Evolutionary conservation across 2,888 invertebrate genomes (phyloP), one percentile per base, ranked within the genome.

Genomic region (Spicauda simplicius): DNA sequence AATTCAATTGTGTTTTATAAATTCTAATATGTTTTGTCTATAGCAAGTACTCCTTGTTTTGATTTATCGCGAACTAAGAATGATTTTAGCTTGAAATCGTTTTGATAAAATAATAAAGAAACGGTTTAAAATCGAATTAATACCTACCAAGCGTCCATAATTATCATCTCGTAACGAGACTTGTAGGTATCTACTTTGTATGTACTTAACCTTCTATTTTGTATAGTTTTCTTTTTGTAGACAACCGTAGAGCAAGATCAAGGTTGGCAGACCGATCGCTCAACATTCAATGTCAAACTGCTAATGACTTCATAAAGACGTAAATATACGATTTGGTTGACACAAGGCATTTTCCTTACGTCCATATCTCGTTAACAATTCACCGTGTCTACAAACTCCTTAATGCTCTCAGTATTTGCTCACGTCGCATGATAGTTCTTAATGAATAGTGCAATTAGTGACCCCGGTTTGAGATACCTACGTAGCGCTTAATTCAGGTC

Each of bases 201-300:
- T 41, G 41, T 48, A 4, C 16, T 16, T 48, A 48, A 48, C 41
- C 37, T 58, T 58, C 45, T n/a, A 20, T 48, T 57, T 25, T 5
- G 25, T 37, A 57, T 12, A 16, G 5, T 11, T 50, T 30, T 63
- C 18, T 20, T 25, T 33, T 19, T 64, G 18, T 45, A 50, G 33
- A 18, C 25, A 48, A 64, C 20, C 41, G 14, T 60, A 18, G 19
- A 45, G 56, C 80, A 80, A 77, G 78, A 81, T 81, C 82, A 81
- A 77, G 82, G 80, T 70, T 69, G 45, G 12, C 33, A 58, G 41
- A 58, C 62, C 64, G 41, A 65, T 68, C 53, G 57, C 52, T 45
- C 53, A 37, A 30, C 48, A 50, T 41, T 71, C 79, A 83, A 81
- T 80, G 81, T 77, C 78, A 72, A 41, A 73, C 74, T 75, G 77